A percentile compares a stretch with the other conserved stretches of the same genome.
Evolutionary conservation across 2,888 invertebrate genomes (phyloP).

Genomic region (Alsophila aescularia): DNA sequence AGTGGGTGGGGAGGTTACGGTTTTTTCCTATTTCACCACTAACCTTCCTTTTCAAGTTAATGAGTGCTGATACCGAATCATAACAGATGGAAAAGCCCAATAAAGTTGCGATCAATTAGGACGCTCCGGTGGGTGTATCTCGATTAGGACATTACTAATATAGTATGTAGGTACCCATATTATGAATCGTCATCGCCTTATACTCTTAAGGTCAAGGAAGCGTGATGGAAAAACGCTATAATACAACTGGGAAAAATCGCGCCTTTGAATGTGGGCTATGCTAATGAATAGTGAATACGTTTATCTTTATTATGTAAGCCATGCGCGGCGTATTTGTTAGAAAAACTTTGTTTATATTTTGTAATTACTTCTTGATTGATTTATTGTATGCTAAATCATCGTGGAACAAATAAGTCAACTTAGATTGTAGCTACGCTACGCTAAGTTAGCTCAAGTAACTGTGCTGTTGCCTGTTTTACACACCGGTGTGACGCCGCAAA

Average conservation of each 20-base stretch:
- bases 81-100: slow-evolving; percentile 18
- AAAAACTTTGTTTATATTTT: slow-evolving; percentile 9
- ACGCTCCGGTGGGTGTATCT: slow-evolving; percentile 15
- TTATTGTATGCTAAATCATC: slow-evolving; percentile 2
- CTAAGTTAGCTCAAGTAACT: too few species aligned
- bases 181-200: slow-evolving; percentile 11
- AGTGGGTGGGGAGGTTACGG: too few species aligned
- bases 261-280: slow-evolving; percentile 5
- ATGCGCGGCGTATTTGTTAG: slow-evolving; percentile 16
- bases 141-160: slow-evolving; percentile 19
- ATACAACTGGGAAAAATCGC: slow-evolving; percentile 10
- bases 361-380: slow-evolving; percentile 6
- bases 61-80: slow-evolving; percentile 9
- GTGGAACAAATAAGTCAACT: slow-evolving; percentile 4
- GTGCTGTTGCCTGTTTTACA: too few species aligned
- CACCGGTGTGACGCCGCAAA: too few species aligned
- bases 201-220: slow-evolving; percentile 20
- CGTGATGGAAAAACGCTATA: slow-evolving; percentile 16
- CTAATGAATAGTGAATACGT: slow-evolving; percentile 4
- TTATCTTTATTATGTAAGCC: slow-evolving; percentile 14
- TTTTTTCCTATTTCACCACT: background rate
- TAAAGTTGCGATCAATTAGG: slow-evolving; percentile 17
- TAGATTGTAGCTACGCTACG: background rate
- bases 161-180: background rate
- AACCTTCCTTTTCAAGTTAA: slow-evolving; percentile 6